Percentiles rank a stretch among this genome's conserved stretches.
Evolutionary conservation across 2,113 vertebrate species (phyloP).

Genomic region (Antennarius striatus): DNA sequence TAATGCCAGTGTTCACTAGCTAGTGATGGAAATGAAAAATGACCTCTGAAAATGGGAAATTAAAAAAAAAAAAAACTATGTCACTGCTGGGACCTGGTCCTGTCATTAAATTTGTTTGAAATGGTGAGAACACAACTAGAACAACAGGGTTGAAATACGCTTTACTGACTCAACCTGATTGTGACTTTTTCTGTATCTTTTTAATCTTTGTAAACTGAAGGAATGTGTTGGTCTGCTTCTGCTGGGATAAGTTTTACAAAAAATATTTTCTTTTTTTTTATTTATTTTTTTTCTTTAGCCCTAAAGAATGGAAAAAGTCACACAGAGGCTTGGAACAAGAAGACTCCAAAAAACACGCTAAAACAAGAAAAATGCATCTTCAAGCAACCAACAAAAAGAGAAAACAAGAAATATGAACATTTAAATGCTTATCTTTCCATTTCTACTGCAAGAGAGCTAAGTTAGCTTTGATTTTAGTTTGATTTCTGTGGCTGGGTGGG

Average conservation of each 20-base stretch:
- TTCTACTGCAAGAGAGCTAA: conserved; percentile 68
- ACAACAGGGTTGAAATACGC: too few species aligned
- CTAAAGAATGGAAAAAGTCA: conserved; percentile 46
- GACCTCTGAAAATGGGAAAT: too few species aligned
- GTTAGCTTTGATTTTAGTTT: conserved; percentile 52
- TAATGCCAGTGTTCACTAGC: too few species aligned
- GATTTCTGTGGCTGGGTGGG: conserved; percentile 50
- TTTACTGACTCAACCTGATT: too few species aligned
- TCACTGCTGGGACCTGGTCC: too few species aligned
- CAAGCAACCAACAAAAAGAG: conserved; percentile 64
- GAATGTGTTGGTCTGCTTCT: too few species aligned
- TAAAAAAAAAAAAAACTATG: too few species aligned
- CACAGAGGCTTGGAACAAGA: conserved; percentile 62
- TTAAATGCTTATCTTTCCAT: conserved; percentile 75
- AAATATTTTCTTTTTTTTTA: background rate
- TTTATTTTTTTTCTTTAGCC: conserved; percentile 40
- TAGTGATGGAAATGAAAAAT: too few species aligned
- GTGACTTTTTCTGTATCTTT: too few species aligned
- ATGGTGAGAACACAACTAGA: too few species aligned
- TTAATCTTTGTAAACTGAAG: too few species aligned
- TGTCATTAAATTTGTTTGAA: too few species aligned
- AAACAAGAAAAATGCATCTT: conserved; percentile 67
- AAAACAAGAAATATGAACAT: conserved; percentile 66
- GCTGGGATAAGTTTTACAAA: background rate
- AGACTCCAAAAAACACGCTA: conserved; percentile 60